These are phyloP conservation scores for Hesperophylax magnus DNA, from an alignment of 1,140 invertebrate species.

Conservation along the genomic window DNA sequence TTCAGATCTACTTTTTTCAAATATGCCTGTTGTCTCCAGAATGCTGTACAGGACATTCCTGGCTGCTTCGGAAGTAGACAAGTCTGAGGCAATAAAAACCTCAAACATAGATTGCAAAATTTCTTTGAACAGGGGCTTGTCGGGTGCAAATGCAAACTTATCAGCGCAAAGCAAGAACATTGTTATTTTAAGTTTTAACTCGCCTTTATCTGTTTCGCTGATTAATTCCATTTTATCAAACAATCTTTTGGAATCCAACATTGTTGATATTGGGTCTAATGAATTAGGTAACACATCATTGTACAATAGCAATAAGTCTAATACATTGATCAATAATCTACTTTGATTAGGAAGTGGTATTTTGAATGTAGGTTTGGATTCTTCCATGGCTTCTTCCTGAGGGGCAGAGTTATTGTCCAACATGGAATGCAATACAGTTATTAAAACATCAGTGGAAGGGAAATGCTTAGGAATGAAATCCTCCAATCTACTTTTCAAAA, in stretches of 20 bases:
- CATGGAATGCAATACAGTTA: conserved; percentile 68
- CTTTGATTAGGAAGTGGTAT: conserved; percentile 60
- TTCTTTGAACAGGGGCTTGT: conserved; percentile 73
- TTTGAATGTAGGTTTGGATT: conserved; percentile 60
- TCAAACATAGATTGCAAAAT: conserved; percentile 73
- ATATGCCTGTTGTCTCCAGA: conserved; percentile 74
- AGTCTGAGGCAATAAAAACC: conserved; percentile 69
- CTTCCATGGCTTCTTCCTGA: conserved; percentile 2
- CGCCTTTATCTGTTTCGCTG: conserved; percentile 61
- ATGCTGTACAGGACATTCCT: conserved; percentile 69
- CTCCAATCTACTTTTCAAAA: conserved; percentile 66
- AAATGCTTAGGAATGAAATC: conserved; percentile 70
- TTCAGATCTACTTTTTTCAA: conserved; percentile 75
- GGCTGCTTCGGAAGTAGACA: conserved; percentile 64
- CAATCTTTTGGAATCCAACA: conserved; percentile 68
- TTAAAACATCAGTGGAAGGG: conserved; percentile 68
- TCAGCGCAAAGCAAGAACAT: conserved; percentile 75
- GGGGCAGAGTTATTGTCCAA: conserved; percentile 63
- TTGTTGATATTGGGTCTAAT: conserved; percentile 67
- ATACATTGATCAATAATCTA: conserved; percentile 67
- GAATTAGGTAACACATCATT: conserved; percentile 70
- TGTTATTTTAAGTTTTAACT: conserved; percentile 77
- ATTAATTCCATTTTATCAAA: conserved; percentile 64
- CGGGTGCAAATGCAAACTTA: conserved; percentile 70
- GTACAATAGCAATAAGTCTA: conserved; percentile 73